Evolutionary conservation across 1,140 invertebrate species (phyloP).

Genomic region (Antheraea mylitta): DNA sequence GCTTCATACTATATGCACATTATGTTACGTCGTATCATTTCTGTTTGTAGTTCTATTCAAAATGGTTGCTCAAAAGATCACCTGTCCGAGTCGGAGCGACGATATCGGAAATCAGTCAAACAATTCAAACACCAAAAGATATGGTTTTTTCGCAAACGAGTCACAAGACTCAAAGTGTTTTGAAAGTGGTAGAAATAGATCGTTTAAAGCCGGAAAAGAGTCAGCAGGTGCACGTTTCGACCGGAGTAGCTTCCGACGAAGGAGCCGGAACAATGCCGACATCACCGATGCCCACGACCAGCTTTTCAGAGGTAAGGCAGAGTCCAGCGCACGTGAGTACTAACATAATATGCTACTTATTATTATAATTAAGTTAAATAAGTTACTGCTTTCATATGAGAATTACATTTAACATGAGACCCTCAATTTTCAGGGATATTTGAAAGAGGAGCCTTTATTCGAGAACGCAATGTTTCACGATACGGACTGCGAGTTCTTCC

Average conservation of each 20-base stretch:
- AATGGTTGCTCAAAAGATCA: slow-evolving; percentile 77
- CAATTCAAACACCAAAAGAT: slow-evolving; percentile 69
- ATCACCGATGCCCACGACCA: slow-evolving; percentile 45
- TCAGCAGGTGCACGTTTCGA: slow-evolving; percentile 55
- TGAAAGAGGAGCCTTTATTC: slow-evolving; percentile 64
- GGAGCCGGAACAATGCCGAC: slow-evolving; percentile 34
- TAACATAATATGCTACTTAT: slow-evolving; percentile 32
- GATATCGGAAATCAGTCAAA: slow-evolving; percentile 64
- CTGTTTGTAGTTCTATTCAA: slow-evolving; percentile 78
- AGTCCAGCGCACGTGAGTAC: slow-evolving; percentile 56
- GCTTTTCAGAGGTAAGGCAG: slow-evolving; percentile 67
- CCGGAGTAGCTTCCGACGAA: slow-evolving; percentile 60
- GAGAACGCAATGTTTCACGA: slow-evolving; percentile 66
- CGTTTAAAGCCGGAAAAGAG: slow-evolving; percentile 69
- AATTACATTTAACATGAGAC: slow-evolving; percentile 38
- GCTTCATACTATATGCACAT: slow-evolving; percentile 71
- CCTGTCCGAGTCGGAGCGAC: slow-evolving; percentile 70
- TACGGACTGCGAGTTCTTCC: slow-evolving; percentile 71
- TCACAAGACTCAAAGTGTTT: slow-evolving; percentile 66
- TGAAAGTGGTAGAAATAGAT: slow-evolving; percentile 76
- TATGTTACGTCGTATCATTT: slow-evolving; percentile 76
- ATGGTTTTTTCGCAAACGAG: slow-evolving; percentile 77
- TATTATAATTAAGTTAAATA: slow-evolving; percentile 46
- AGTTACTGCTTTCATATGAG: slow-evolving; percentile 22
- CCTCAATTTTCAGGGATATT: slow-evolving; percentile 61